Evolutionary conservation across 2,113 vertebrate genomes (phyloP).

Genomic region (Poeciliopsis turrubarensis): DNA sequence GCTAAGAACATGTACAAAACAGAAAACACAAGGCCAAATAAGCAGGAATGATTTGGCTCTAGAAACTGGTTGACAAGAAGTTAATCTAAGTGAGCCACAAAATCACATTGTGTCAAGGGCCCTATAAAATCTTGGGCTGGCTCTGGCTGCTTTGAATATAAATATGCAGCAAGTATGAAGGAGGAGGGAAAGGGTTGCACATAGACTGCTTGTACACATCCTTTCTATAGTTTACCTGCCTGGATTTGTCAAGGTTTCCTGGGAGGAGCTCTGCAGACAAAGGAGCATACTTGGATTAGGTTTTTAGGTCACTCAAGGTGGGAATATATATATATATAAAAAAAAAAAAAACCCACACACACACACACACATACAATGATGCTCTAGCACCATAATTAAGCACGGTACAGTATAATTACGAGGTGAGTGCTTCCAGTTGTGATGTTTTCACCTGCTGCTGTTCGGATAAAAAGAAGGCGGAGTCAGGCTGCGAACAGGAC

Average conservation of each 20-base stretch:
- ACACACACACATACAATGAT: background rate
- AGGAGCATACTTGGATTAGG: background rate
- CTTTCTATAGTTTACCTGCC: background rate
- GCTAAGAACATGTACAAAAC: no score
- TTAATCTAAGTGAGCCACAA: background rate
- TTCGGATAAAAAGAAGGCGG: constrained; percentile 48
- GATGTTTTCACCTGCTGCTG: constrained; percentile 53
- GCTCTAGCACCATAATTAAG: background rate
- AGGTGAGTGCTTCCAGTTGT: background rate
- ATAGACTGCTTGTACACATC: background rate
- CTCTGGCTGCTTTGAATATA: background rate
- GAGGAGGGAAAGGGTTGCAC: background rate
- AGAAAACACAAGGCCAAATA: no score
- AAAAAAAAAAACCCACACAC: background rate
- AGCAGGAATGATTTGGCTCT: no score
- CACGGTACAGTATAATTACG: background rate
- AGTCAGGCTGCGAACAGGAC: constrained; percentile 44
- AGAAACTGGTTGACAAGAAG: background rate
- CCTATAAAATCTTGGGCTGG: background rate
- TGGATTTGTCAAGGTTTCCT: background rate
- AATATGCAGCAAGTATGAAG: background rate
- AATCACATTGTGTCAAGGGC: background rate
- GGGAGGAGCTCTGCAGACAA: background rate
- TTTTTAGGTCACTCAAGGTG: background rate
- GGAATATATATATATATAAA: no score